phyloP scores from a whole-genome alignment of 2,797 vertebrate species.

The Poecilia velifera region DNA sequence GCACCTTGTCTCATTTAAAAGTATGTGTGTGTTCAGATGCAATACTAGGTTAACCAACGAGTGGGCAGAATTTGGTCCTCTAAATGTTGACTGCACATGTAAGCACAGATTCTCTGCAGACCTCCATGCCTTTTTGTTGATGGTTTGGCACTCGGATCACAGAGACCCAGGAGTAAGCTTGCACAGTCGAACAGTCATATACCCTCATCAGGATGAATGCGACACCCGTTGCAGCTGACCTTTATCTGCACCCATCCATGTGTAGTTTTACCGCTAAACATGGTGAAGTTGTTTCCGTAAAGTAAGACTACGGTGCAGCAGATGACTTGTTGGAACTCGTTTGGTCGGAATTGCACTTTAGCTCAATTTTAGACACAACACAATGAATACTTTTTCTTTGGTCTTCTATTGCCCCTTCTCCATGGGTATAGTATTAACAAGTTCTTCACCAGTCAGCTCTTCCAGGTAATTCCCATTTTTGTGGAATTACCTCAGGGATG shows the following conservation, averaged over 20 bases:
- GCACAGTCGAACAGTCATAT: conserved; percentile 17
- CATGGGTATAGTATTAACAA: not conserved
- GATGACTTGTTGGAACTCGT: conserved; percentile 13
- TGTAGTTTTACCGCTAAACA: not conserved
- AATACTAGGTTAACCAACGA: conserved; percentile 5
- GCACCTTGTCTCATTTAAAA: conserved; percentile 14
- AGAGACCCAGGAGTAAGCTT: conserved; percentile 10
- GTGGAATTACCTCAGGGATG: not conserved
- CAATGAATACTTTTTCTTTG: not conserved
- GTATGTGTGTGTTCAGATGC: conserved; percentile 3
- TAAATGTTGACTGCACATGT: not conserved
- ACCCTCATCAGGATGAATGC: conserved; percentile 2
- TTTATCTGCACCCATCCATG: not conserved
- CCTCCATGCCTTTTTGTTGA: conserved; percentile 35
- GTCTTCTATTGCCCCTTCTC: not conserved
- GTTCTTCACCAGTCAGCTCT: not conserved
- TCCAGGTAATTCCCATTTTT: not conserved
- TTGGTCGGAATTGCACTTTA: conserved; percentile 13
- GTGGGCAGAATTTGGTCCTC: conserved; percentile 3
- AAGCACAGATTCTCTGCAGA: conserved; percentile 15
- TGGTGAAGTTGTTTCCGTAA: not conserved
- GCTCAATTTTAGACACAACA: not conserved
- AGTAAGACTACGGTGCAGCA: not conserved
- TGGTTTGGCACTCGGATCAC: conserved; percentile 14
- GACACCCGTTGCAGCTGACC: not conserved